phyloP scores from a whole-genome alignment of 2,113 vertebrate species.

The Edolisoma coerulescens region DNA sequence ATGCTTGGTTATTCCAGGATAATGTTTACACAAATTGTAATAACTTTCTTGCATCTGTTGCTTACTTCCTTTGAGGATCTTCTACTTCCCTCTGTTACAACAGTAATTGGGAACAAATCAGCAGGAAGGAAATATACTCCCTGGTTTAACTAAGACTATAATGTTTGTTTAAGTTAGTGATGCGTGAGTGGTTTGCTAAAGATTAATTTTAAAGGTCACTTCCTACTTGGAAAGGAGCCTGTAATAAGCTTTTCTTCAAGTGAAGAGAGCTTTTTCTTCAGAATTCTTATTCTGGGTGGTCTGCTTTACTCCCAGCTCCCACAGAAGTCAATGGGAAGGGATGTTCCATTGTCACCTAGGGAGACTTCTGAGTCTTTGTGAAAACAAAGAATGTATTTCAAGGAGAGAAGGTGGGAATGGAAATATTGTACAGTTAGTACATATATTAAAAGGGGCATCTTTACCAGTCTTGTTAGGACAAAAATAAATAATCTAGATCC shows the following conservation, averaged over 20 bases:
- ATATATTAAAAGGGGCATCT: background rate
- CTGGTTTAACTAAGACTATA: background rate
- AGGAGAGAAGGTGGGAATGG: background rate
- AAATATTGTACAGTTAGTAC: background rate
- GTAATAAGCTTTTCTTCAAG: background rate
- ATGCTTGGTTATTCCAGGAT: background rate
- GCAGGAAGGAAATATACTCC: background rate
- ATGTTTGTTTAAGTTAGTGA: slow-evolving; percentile 40
- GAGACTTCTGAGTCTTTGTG: background rate
- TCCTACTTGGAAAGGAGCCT: slow-evolving; percentile 48
- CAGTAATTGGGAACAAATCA: background rate
- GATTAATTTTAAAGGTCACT: slow-evolving; percentile 57
- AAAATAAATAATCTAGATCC: background rate
- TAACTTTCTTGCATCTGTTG: slow-evolving; percentile 19
- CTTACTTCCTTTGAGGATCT: slow-evolving; percentile 10
- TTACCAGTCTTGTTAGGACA: background rate
- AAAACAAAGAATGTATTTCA: background rate
- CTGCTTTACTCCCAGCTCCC: background rate
- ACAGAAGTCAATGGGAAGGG: background rate
- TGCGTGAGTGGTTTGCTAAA: background rate
- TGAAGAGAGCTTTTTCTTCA: background rate
- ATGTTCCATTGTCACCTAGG: background rate
- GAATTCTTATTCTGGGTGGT: slow-evolving; percentile 25
- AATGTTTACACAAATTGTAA: background rate
- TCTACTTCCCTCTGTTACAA: background rate